Conservation (phyloP, 2,113 vertebrate genomes). For the Channa argus region DNA sequence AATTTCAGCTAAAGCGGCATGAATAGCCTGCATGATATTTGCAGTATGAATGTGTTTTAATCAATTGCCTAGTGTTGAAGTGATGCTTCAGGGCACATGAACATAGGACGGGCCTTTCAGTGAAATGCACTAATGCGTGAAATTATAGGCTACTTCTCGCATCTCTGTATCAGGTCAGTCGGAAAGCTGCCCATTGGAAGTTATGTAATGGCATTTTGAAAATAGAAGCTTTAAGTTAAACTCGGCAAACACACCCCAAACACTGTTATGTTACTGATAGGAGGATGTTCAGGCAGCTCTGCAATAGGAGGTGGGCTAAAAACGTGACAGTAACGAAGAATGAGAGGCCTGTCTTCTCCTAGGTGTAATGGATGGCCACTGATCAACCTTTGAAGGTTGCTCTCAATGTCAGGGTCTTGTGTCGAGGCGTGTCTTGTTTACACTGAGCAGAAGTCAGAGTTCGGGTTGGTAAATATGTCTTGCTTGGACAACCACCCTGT, state of each 20-base stretch:
- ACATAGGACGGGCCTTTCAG: constrained; percentile 44
- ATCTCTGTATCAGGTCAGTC: constrained; percentile 57
- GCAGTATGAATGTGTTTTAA: constrained; percentile 37
- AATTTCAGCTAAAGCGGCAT: constrained; percentile 43
- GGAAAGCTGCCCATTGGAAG: constrained; percentile 10
- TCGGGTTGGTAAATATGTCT: constrained; percentile 55
- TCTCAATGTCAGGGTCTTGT: constrained; percentile 56
- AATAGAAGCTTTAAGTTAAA: constrained; percentile 24
- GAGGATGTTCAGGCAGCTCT: not conserved
- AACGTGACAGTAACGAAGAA: constrained; percentile 2
- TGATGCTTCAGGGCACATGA: constrained; percentile 53
- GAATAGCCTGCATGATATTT: constrained; percentile 36
- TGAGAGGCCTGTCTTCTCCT: constrained; percentile 14
- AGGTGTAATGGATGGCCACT: constrained; percentile 32
- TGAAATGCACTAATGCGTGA: constrained; percentile 62
- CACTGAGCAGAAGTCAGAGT: constrained; percentile 20
- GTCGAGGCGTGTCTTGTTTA: constrained; percentile 53
- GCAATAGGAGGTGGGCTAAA: not conserved
- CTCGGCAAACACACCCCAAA: not conserved
- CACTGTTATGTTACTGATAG: not conserved
- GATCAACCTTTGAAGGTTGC: constrained; percentile 42
- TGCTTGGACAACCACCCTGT: constrained; percentile 63
- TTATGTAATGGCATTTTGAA: constrained; percentile 25
- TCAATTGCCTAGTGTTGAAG: constrained; percentile 45
- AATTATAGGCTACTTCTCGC: constrained; percentile 63